Evolutionary conservation across 2,888 invertebrate species (phyloP), one percentile per base, ranked within the genome.

Genomic region (Charanyca ferruginea): DNA sequence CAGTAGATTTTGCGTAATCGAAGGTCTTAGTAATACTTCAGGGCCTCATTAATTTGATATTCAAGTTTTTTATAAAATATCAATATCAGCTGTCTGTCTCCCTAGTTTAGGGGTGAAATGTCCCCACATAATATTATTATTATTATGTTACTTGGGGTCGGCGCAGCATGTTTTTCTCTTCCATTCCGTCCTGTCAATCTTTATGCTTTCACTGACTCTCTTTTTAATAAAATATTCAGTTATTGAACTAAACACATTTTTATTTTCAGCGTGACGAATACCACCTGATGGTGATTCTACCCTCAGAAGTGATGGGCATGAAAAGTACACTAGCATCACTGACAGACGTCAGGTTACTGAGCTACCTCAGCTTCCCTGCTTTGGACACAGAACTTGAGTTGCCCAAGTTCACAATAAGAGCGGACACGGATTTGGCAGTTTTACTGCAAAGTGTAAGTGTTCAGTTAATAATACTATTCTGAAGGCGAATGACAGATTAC

Each of bases 201-300:
- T n/a, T n/a, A n/a, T n/a, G n/a, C n/a, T n/a, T n/a, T n/a, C n/a
- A n/a, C n/a, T n/a, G n/a, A n/a, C n/a, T n/a, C n/a, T n/a, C n/a
- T n/a, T n/a, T n/a, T n/a, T 25, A 28, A 28, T 28, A 0, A 32
- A 32, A 32, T 11, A 32, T 32, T 32, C 11, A 32, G n/a, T n/a
- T n/a, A n/a, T n/a, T n/a, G n/a, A n/a, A 13, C 9, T 32, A 38
- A 16, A 38, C 16, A 16, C 13, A 13, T 16, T 16, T 38, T 16
- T 16, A 38, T 38, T 38, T 74, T 92, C 89, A 96, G 96, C 87
- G 87, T 16, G 86, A 93, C 8, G 89, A 94, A 60, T 96, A 96
- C 79, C 93, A 95, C 0, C 83, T 96, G 77, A 90, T 96, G 73
- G 68, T 96, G 1, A 89, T 96, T 13, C 73, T 96, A 16, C 96